Percentiles rank a stretch among this genome's conserved stretches.
Conservation (phyloP, 2,113 vertebrate genomes). For the Mustela lutreola region DNA sequence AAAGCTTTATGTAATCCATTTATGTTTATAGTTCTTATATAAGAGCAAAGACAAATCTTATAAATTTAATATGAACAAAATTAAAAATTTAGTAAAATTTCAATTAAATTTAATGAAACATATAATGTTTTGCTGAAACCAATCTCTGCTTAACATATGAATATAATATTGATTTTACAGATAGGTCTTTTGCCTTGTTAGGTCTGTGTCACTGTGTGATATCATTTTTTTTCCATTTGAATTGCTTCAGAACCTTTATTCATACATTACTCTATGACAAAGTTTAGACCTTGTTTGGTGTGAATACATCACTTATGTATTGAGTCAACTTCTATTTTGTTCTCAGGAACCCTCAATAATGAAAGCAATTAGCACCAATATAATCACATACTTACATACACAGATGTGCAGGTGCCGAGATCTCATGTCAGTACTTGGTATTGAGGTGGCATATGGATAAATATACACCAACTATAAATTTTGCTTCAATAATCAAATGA, state of each 20-base stretch:
- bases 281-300: neutral
- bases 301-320: neutral
- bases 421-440: neutral
- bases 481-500: neutral
- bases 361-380: neutral
- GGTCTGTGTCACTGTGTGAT: neutral
- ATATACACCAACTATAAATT: neutral
- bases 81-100: constrained; percentile 9
- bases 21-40: neutral
- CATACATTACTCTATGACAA: neutral
- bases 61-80: constrained; percentile 19
- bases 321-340: constrained; percentile 35
- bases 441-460: neutral
- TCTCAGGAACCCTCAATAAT: constrained; percentile 10
- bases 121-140: neutral
- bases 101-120: neutral
- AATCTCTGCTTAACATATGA: neutral
- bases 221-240: neutral
- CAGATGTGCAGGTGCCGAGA: neutral
- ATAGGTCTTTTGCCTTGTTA: neutral
- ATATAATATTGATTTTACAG: neutral
- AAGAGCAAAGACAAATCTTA: neutral
- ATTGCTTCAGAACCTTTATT: neutral
- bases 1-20: neutral
- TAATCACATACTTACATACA: neutral